Evolutionary conservation across 2,113 vertebrate genomes (phyloP).

Genomic region (Phylloscopus whistleri): DNA sequence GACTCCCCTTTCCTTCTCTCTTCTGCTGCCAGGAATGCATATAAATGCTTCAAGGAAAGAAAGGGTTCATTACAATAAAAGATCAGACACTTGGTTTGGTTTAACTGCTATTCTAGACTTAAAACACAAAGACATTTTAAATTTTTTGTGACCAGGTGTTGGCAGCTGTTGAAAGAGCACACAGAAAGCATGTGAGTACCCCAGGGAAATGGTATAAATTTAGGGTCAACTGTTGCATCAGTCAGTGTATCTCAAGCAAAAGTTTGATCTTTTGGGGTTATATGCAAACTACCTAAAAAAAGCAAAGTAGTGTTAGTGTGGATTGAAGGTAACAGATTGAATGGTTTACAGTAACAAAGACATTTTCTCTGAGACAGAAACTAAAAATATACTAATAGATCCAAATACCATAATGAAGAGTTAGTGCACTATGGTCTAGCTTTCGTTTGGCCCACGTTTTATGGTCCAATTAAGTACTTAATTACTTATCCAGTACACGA

Average conservation of each 20-base stretch:
- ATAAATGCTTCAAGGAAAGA: fast-evolving
- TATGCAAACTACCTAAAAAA: background rate
- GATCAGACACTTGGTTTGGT: background rate
- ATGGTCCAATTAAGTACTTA: background rate
- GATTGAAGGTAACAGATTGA: background rate
- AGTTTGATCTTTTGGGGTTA: background rate
- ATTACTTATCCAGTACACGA: background rate
- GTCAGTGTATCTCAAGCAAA: background rate
- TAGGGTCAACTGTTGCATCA: background rate
- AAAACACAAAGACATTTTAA: background rate
- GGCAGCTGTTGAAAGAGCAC: background rate
- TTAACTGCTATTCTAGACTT: background rate
- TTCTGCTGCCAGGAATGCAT: background rate
- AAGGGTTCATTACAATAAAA: background rate
- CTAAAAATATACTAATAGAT: background rate
- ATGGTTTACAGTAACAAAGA: background rate
- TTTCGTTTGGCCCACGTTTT: background rate
- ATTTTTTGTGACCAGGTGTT: background rate
- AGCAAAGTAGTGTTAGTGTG: background rate
- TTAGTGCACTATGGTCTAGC: background rate
- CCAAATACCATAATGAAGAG: background rate
- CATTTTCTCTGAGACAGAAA: background rate
- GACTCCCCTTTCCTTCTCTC: background rate
- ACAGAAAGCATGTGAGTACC: background rate
- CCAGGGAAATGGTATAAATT: background rate